A percentile compares a stretch with the other conserved stretches of the same genome.
Conservation (phyloP, 2,113 vertebrate species). For the Chunga burmeisteri region DNA sequence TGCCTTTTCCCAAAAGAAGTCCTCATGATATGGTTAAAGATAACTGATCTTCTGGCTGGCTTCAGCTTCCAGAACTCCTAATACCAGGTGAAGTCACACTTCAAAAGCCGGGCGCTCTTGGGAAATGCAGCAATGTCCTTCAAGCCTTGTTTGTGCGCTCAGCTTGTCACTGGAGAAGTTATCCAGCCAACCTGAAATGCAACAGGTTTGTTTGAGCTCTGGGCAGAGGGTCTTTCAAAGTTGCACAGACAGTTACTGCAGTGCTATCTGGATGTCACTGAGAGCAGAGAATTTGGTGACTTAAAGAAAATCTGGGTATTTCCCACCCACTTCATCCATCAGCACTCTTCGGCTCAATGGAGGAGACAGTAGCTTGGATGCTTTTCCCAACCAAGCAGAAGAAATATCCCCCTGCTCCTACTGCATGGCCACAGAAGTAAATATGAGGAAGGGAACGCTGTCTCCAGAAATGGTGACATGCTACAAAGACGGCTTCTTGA, state of each 20-base stretch:
- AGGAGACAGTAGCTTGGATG: not conserved
- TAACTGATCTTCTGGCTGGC: not conserved
- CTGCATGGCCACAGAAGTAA: not conserved
- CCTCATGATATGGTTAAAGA: not conserved
- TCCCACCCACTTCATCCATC: not conserved
- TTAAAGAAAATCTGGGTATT: not conserved
- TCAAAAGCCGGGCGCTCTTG: not conserved
- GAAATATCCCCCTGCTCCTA: not conserved
- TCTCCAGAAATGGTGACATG: not conserved
- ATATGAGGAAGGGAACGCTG: fast-evolving
- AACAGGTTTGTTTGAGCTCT: not conserved
- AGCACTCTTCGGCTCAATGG: not conserved
- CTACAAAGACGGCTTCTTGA: not conserved
- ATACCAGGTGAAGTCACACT: not conserved
- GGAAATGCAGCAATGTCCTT: not conserved
- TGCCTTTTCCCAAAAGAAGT: not conserved
- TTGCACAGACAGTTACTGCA: not conserved
- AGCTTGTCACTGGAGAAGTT: not conserved
- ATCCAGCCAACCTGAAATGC: not conserved
- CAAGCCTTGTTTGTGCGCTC: not conserved
- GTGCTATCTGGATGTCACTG: not conserved
- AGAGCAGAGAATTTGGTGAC: not conserved
- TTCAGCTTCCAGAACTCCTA: not conserved
- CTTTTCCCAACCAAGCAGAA: not conserved
- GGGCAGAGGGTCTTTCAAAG: not conserved